Conservation (phyloP, 2,888 invertebrate genomes). For the Phorcus lineatus region DNA sequence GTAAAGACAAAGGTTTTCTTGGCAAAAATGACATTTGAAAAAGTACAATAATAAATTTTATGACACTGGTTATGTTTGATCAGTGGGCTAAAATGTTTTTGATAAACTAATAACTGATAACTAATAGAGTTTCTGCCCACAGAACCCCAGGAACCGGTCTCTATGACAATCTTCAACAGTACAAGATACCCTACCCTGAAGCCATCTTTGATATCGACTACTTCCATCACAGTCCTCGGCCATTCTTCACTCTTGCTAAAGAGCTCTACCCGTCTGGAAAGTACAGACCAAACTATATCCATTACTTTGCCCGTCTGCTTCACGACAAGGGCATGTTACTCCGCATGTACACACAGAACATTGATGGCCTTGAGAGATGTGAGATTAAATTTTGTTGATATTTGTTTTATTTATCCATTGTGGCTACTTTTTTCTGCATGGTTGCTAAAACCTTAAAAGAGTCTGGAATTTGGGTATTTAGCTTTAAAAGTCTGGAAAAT, state of each 20-base stretch:
- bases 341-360: constrained; percentile 77
- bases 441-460: too few relatives aligned
- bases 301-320: constrained; percentile 75
- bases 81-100: too few relatives aligned
- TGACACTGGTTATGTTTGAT: too few relatives aligned
- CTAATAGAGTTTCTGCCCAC: constrained; percentile 5
- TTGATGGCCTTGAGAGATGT: constrained; percentile 76
- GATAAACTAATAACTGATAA: too few relatives aligned
- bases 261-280: constrained; percentile 76
- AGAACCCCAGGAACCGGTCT: constrained; percentile 76
- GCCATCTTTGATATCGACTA: constrained; percentile 77
- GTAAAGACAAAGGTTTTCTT: too few relatives aligned
- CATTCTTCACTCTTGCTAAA: constrained; percentile 76
- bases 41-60: too few relatives aligned
- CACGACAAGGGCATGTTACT: constrained; percentile 75
- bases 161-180: constrained; percentile 76
- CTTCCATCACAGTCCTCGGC: constrained; percentile 74
- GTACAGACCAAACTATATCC: constrained; percentile 76
- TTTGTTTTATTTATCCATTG: too few relatives aligned
- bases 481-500: too few relatives aligned
- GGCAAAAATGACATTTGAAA: too few relatives aligned
- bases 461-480: too few relatives aligned
- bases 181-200: constrained; percentile 76
- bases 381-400: constrained; percentile 33
- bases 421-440: too few relatives aligned